These are phyloP conservation scores for Gallinago undulata DNA, from an alignment of 2,113 vertebrate genomes.

Conservation along the genomic window DNA sequence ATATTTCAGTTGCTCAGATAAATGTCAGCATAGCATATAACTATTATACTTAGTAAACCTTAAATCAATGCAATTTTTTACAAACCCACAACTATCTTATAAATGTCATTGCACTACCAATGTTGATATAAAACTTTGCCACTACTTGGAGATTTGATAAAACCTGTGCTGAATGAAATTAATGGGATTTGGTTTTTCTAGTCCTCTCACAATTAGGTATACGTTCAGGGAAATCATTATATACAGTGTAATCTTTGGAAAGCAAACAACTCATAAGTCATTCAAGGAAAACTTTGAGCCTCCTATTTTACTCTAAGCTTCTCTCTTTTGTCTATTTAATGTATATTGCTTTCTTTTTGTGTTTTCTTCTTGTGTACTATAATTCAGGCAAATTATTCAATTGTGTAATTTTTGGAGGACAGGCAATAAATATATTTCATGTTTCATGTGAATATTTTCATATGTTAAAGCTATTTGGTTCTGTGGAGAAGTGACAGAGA, in stretches of 20 bases:
- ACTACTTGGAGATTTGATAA: not conserved
- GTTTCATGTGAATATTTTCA: not conserved
- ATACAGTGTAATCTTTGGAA: not conserved
- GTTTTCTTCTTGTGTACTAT: not conserved
- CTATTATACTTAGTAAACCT: not conserved
- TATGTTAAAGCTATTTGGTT: not conserved
- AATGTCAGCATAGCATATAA: not conserved
- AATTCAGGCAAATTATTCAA: not conserved
- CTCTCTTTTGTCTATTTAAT: not conserved
- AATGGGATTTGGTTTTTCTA: not conserved
- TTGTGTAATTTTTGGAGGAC: not conserved
- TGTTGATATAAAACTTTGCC: not conserved
- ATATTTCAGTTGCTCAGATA: not conserved
- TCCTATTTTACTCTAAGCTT: not conserved
- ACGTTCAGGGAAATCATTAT: not conserved
- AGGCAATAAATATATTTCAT: not conserved
- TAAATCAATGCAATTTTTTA: not conserved
- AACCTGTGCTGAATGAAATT: not conserved
- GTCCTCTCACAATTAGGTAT: not conserved
- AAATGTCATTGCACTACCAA: not conserved
- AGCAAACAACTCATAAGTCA: not conserved
- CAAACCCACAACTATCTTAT: not conserved
- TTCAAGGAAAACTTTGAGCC: not conserved
- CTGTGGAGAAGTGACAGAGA: not conserved
- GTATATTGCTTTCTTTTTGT: not conserved